These are phyloP conservation scores for Smithornis capensis DNA, from an alignment of 2,113 vertebrate genomes.

Conservation along the genomic window DNA sequence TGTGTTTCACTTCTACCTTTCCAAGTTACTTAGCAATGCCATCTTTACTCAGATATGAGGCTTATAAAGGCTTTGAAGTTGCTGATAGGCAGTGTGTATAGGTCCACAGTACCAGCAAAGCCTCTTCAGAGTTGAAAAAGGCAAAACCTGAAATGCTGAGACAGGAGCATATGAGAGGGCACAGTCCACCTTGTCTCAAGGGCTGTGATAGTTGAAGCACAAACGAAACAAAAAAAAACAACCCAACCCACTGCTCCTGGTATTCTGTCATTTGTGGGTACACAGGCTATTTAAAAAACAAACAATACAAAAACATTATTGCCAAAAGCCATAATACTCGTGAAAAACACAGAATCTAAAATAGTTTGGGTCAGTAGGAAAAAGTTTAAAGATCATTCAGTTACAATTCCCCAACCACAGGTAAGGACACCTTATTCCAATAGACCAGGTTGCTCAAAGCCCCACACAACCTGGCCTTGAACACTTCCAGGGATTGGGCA, in stretches of 20 bases:
- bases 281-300: conserved; percentile 1
- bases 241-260: background rate
- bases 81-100: background rate
- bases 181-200: background rate
- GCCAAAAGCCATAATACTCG: background rate
- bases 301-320: background rate
- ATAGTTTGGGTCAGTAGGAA: background rate
- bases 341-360: background rate
- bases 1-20: conserved; percentile 18
- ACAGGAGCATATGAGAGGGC: background rate
- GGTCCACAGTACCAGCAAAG: background rate
- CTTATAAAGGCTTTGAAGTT: conserved; percentile 3
- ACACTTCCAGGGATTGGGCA: background rate
- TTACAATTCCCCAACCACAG: background rate
- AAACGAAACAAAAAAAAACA: background rate
- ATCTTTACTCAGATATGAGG: background rate
- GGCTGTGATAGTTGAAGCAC: background rate
- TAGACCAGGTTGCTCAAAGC: background rate
- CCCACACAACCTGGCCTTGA: background rate
- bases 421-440: background rate
- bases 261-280: background rate
- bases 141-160: background rate
- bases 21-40: conserved; percentile 10
- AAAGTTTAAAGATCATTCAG: background rate
- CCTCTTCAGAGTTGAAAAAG: conserved; percentile 2